Conservation (phyloP, 2,797 vertebrate genomes). For the Artibeus lituratus region DNA sequence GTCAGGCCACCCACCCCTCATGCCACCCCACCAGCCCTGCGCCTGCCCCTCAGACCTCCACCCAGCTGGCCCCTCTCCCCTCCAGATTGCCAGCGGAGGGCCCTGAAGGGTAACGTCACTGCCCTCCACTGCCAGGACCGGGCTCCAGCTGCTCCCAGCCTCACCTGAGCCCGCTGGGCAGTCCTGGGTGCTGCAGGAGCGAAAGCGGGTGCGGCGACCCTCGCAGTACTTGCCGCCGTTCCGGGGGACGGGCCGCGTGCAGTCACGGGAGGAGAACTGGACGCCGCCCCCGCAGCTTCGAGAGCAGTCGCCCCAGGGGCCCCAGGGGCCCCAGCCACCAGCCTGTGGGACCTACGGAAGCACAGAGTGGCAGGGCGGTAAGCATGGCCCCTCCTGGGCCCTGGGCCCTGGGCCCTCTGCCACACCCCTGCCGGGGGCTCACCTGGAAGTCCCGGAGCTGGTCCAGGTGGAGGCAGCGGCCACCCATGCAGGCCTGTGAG, state of each 20-base stretch:
- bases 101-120: neutral
- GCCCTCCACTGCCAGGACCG: neutral
- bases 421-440: slow-evolving; percentile 35
- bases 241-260: slow-evolving; percentile 72
- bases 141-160: neutral
- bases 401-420: neutral
- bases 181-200: slow-evolving; percentile 77
- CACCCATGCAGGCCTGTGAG: slow-evolving; percentile 78
- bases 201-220: slow-evolving; percentile 79
- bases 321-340: slow-evolving; percentile 82
- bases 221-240: slow-evolving; percentile 82
- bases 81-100: neutral
- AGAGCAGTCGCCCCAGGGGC: slow-evolving; percentile 78
- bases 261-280: slow-evolving; percentile 79
- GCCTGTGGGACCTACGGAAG: slow-evolving; percentile 75
- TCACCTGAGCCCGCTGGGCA: slow-evolving; percentile 77
- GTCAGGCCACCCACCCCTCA: neutral
- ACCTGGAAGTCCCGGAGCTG: slow-evolving; percentile 79
- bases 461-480: slow-evolving; percentile 73
- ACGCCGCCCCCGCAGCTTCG: slow-evolving; percentile 81
- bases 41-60: neutral
- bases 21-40: neutral
- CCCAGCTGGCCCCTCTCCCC: neutral
- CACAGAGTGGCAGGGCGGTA: neutral
- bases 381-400: neutral